Conservation (phyloP, 2,888 invertebrate genomes). For the Xestia rhomboidea region DNA sequence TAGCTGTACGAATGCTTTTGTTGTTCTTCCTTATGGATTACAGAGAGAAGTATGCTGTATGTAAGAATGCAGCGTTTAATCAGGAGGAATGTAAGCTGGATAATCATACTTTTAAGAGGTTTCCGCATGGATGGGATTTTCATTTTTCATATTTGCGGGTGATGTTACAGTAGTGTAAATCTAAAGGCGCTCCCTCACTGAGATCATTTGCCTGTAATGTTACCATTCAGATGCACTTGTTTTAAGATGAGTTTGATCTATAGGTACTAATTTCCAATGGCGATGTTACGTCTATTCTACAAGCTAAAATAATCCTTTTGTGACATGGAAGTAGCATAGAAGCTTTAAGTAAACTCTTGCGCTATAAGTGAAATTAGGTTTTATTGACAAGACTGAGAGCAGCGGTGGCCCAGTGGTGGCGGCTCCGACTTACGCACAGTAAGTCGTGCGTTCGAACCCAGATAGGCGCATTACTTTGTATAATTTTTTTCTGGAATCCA, state of each 20-base stretch:
- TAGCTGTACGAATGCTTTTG: constrained; percentile 44
- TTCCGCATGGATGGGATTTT: neutral
- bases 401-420: too few relatives aligned
- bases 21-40: constrained; percentile 16
- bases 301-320: neutral
- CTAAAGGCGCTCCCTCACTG: neutral
- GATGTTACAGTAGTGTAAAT: neutral
- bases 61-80: constrained; percentile 39
- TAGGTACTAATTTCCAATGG: neutral
- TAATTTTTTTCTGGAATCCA: too few relatives aligned
- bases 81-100: neutral
- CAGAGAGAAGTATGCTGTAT: neutral
- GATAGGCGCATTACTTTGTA: too few relatives aligned
- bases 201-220: neutral
- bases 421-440: too few relatives aligned
- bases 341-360: too few relatives aligned
- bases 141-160: neutral
- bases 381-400: too few relatives aligned
- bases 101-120: constrained; percentile 9
- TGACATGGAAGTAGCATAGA: neutral
- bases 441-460: too few relatives aligned
- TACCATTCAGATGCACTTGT: too few relatives aligned
- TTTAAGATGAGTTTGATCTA: neutral
- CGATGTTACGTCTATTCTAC: neutral
- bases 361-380: too few relatives aligned